Evolutionary conservation across 2,888 invertebrate genomes (phyloP).

Genomic region (Podabrus alpinus): DNA sequence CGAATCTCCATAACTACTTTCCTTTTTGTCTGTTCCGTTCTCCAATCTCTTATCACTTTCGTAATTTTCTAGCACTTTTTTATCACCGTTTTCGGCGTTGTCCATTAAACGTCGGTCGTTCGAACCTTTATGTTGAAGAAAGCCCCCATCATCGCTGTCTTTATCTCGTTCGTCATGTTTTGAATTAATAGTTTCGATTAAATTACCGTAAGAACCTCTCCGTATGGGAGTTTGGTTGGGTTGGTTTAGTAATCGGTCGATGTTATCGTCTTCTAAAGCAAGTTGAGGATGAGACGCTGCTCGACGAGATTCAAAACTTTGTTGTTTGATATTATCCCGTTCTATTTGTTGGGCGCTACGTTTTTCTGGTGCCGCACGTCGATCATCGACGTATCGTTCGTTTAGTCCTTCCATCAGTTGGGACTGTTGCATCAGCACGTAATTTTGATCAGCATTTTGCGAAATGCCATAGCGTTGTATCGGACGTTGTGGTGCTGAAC

Average conservation of each 20-base stretch:
- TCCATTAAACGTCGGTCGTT: slow-evolving; percentile 30
- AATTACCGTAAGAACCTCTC: slow-evolving; percentile 65
- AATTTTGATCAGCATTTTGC: slow-evolving; percentile 41
- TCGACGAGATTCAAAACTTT: slow-evolving; percentile 63
- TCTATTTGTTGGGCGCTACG: slow-evolving; percentile 68
- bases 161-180: slow-evolving; percentile 54
- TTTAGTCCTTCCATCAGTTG: slow-evolving; percentile 26
- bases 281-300: slow-evolving; percentile 72
- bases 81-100: slow-evolving; percentile 27
- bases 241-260: slow-evolving; percentile 50
- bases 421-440: slow-evolving; percentile 39
- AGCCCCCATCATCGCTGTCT: slow-evolving; percentile 67
- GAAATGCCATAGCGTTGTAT: slow-evolving; percentile 36
- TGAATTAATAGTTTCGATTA: slow-evolving; percentile 56
- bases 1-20: slow-evolving; percentile 29
- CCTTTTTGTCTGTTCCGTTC: slow-evolving; percentile 20
- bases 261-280: slow-evolving; percentile 58
- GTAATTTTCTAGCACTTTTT: slow-evolving; percentile 17
- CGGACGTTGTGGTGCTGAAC: slow-evolving; percentile 41
- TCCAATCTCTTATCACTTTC: slow-evolving; percentile 1
- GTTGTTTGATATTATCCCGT: slow-evolving; percentile 62
- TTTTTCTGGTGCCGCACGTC: slow-evolving; percentile 49
- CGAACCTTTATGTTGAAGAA: slow-evolving; percentile 54
- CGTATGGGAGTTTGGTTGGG: slow-evolving; percentile 50
- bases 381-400: slow-evolving; percentile 35